A percentile compares a stretch with the other conserved stretches of the same genome.
These are phyloP conservation scores for Eristalis intricaria DNA, from an alignment of 2,888 invertebrate genomes.

Conservation along the genomic window DNA sequence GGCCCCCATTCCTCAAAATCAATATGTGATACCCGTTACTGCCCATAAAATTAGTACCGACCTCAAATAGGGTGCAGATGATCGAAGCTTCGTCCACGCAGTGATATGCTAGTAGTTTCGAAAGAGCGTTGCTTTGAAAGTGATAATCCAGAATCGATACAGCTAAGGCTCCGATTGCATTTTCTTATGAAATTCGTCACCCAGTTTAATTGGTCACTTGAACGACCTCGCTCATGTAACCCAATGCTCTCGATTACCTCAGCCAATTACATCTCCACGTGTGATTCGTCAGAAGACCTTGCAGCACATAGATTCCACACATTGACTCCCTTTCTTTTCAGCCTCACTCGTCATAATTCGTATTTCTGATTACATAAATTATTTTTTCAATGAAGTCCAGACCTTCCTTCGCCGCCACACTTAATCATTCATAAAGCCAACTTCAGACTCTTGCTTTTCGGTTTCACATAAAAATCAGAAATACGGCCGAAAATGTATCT, in stretches of 20 bases:
- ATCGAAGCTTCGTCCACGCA: too few relatives aligned
- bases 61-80: too few relatives aligned
- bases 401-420: background rate
- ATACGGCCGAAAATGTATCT: conserved; percentile 7
- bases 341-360: too few relatives aligned
- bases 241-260: background rate
- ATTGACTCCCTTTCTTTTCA: background rate
- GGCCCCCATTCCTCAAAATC: too few relatives aligned
- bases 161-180: background rate
- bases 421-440: conserved; percentile 10
- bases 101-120: too few relatives aligned
- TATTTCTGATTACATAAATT: conserved; percentile 17
- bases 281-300: background rate
- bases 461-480: conserved; percentile 9
- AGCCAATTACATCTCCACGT: background rate
- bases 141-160: too few relatives aligned
- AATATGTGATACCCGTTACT: too few relatives aligned
- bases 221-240: too few relatives aligned
- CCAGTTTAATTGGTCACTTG: background rate
- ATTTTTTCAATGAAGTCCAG: background rate
- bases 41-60: too few relatives aligned
- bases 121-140: too few relatives aligned
- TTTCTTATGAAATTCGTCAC: background rate
- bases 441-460: background rate
- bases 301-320: background rate